A percentile compares a stretch with the other conserved stretches of the same genome.
Conservation (phyloP, 92 coral and sea anemone genomes). For the Epizoanthus stellaris region DNA sequence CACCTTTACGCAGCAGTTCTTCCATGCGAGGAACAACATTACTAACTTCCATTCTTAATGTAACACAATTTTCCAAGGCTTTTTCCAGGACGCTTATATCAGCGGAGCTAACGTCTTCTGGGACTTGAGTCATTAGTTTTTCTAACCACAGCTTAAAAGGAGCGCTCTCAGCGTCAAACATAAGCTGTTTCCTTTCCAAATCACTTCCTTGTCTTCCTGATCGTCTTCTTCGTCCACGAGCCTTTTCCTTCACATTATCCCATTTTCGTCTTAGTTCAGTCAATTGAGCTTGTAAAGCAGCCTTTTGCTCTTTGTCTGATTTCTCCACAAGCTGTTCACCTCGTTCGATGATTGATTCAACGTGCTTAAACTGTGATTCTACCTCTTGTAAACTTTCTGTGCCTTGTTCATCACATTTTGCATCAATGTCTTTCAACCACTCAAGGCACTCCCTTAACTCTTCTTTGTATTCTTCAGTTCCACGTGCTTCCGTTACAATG, state of each 20-base stretch:
- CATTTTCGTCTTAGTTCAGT: slow-evolving; percentile 63
- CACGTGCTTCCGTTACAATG: slow-evolving; percentile 7
- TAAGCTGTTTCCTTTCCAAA: slow-evolving; percentile 62
- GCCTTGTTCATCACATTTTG: slow-evolving; percentile 45
- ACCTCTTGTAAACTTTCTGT: slow-evolving; percentile 54
- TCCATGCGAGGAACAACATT: slow-evolving; percentile 59
- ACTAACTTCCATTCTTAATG: slow-evolving; percentile 42
- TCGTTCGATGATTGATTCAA: slow-evolving; percentile 62
- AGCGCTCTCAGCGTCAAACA: slow-evolving; percentile 59
- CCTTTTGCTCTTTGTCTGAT: slow-evolving; percentile 46
- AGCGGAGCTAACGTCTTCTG: slow-evolving; percentile 24
- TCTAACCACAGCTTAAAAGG: slow-evolving; percentile 54
- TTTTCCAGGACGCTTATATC: slow-evolving; percentile 54
- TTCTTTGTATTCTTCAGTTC: slow-evolving; percentile 15
- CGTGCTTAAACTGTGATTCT: slow-evolving; percentile 39
- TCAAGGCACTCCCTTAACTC: slow-evolving; percentile 52
- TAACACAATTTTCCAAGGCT: slow-evolving; percentile 50
- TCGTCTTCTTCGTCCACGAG: slow-evolving; percentile 58
- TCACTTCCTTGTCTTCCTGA: slow-evolving; percentile 66
- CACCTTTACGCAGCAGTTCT: slow-evolving; percentile 57
- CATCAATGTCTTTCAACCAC: slow-evolving; percentile 46
- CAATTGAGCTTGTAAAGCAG: slow-evolving; percentile 52
- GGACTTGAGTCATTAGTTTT: slow-evolving; percentile 45
- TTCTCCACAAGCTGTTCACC: slow-evolving; percentile 48
- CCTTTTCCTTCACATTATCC: slow-evolving; percentile 55